phyloP scores from a whole-genome alignment of 2,797 vertebrate species.

The Potorous gilbertii region DNA sequence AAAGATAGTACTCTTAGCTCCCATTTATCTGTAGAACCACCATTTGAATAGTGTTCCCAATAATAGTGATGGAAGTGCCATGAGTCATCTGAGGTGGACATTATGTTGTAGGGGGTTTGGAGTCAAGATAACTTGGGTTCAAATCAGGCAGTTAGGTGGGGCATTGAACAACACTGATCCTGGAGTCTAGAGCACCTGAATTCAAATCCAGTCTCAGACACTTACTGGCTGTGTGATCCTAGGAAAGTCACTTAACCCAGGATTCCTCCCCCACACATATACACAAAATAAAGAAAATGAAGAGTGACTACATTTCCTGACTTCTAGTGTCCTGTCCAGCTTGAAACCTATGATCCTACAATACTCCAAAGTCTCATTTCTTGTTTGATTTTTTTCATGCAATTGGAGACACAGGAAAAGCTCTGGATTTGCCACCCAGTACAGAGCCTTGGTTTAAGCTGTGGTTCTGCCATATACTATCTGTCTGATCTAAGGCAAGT shows the following conservation, averaged over 20 bases:
- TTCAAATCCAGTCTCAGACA: no score
- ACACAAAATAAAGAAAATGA: not conserved
- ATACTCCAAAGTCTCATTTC: not conserved
- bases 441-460: not conserved
- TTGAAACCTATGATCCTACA: not conserved
- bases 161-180: not conserved
- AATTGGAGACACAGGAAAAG: not conserved
- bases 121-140: not conserved
- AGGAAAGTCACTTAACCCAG: no score
- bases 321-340: not conserved
- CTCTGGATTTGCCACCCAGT: not conserved
- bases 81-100: not conserved
- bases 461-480: not conserved
- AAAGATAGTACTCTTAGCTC: not conserved
- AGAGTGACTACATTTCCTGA: not conserved
- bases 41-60: not conserved
- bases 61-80: not conserved
- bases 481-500: not conserved
- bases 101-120: not conserved
- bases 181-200: no score
- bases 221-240: no score
- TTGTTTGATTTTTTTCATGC: not conserved
- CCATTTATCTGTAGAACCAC: not conserved
- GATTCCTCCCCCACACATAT: no score
- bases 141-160: not conserved